Evolutionary conservation across 2,113 vertebrate species (phyloP).

Genomic region (Columba janthina): DNA sequence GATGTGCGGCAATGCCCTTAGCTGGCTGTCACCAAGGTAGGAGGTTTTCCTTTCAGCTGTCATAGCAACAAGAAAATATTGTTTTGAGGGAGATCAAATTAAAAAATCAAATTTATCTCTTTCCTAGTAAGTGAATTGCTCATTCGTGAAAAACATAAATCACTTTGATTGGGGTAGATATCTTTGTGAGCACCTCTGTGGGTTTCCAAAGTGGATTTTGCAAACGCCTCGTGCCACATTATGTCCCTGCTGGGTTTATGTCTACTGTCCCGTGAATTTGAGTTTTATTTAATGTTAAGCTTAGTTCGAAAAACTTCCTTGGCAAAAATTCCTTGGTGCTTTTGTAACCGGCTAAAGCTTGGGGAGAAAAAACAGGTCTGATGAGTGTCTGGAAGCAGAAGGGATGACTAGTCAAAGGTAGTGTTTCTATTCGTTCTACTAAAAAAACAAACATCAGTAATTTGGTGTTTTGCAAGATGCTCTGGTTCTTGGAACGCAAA

Average conservation of each 20-base stretch:
- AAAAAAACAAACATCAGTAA: neutral
- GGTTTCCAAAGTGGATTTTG: neutral
- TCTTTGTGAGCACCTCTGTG: slow-evolving; percentile 20
- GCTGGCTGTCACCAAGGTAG: neutral
- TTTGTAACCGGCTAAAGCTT: neutral
- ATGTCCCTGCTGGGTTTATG: neutral
- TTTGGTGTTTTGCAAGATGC: neutral
- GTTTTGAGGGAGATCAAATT: slow-evolving; percentile 50
- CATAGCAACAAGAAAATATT: slow-evolving; percentile 63
- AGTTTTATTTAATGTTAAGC: neutral
- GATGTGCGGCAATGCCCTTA: neutral
- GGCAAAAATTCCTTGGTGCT: neutral
- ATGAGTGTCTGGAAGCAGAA: neutral
- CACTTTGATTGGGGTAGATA: neutral
- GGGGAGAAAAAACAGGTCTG: neutral
- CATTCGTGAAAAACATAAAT: slow-evolving; percentile 43
- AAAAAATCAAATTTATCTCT: slow-evolving; percentile 55
- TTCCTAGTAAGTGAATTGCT: slow-evolving; percentile 51
- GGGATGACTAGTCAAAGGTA: neutral
- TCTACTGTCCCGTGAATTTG: neutral
- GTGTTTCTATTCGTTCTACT: neutral
- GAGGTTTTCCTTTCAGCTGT: slow-evolving; percentile 49
- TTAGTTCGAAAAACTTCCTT: neutral
- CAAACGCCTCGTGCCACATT: neutral
- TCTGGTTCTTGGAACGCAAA: neutral